Percentiles rank a stretch among this genome's conserved stretches.
phyloP scores from a whole-genome alignment of 2,797 vertebrate genomes.

The Mycteria americana region DNA sequence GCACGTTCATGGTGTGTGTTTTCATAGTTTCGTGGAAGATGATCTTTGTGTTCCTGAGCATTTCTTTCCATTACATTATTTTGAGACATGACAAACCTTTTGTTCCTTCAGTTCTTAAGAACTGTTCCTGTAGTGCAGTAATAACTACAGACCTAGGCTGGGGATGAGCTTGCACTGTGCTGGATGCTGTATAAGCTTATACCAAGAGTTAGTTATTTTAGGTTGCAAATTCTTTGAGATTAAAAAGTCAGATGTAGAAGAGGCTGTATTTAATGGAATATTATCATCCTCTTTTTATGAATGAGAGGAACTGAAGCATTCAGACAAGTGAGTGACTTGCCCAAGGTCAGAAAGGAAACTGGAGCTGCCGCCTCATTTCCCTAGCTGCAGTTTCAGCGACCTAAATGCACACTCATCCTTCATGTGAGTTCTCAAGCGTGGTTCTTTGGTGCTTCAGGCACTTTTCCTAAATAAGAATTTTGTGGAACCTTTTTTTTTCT shows the following conservation, averaged over 20 bases:
- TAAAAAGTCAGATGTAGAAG: background rate
- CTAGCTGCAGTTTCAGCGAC: background rate
- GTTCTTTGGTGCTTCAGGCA: background rate
- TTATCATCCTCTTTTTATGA: background rate
- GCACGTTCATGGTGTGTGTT: accelerated
- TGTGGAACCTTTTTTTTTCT: background rate
- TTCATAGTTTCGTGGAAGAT: background rate
- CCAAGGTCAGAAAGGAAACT: background rate
- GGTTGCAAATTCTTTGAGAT: background rate
- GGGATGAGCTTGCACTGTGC: background rate
- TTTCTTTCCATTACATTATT: background rate
- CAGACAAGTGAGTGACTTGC: background rate
- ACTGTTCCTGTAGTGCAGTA: background rate
- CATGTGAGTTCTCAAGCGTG: background rate
- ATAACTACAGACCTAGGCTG: background rate
- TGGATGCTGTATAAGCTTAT: background rate
- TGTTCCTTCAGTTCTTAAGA: background rate
- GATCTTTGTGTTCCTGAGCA: background rate
- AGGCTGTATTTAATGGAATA: background rate
- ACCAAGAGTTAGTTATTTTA: background rate
- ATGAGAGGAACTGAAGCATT: background rate
- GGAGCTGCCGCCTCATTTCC: background rate
- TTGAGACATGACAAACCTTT: background rate
- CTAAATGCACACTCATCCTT: background rate
- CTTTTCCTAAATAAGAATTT: background rate